A percentile compares a stretch with the other conserved stretches of the same genome.
Evolutionary conservation across 2,113 vertebrate genomes (phyloP).

Genomic region (Hypocryptadius cinnamomeus): DNA sequence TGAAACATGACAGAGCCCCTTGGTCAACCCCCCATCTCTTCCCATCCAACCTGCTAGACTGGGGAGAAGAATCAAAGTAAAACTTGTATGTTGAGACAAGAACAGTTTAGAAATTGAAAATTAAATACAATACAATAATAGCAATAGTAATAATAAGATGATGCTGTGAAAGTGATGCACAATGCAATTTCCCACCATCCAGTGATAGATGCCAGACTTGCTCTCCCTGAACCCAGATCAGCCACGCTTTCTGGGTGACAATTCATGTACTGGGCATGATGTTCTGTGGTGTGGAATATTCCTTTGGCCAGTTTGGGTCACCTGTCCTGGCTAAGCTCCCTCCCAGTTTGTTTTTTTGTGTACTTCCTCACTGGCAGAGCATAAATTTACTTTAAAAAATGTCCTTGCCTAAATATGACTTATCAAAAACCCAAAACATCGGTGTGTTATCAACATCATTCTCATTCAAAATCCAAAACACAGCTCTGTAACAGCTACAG

Average conservation of each 20-base stretch:
- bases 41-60: too few species aligned
- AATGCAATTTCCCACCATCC: background rate
- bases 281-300: background rate
- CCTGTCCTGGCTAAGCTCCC: background rate
- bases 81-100: background rate
- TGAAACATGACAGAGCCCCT: background rate
- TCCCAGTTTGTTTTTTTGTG: background rate
- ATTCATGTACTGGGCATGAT: rapidly evolving
- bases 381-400: background rate
- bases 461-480: background rate
- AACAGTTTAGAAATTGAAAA: background rate
- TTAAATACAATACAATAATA: background rate
- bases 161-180: background rate
- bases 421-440: background rate
- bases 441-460: background rate
- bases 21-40: background rate
- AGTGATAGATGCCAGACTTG: too few species aligned
- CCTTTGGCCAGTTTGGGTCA: background rate
- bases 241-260: rapidly evolving
- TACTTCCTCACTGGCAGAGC: background rate
- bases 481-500: background rate
- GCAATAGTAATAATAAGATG: background rate
- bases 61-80: background rate
- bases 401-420: background rate
- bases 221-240: rapidly evolving